Evolutionary conservation across 2,113 vertebrate species (phyloP).

Genomic region (Limanda limanda): DNA sequence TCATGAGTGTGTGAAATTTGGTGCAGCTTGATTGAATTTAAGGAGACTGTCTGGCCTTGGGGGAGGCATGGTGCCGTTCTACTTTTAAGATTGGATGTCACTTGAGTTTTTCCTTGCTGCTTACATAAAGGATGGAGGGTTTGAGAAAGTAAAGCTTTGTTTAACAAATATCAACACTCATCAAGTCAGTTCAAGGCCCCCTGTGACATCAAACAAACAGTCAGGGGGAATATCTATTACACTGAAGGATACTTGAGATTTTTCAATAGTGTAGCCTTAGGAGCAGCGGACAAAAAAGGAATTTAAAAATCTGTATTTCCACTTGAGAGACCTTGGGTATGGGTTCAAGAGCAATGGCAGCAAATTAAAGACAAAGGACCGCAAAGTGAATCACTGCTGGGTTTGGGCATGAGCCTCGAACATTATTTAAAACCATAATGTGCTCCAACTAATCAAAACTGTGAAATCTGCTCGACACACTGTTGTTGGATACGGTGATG

Average conservation of each 20-base stretch:
- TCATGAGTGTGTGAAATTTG: too few species aligned
- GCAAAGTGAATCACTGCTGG: slow-evolving; percentile 28
- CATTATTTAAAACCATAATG: slow-evolving; percentile 39
- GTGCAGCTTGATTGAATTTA: too few species aligned
- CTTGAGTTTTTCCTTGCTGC: neutral
- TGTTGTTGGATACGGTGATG: slow-evolving; percentile 46
- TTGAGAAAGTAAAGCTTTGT: neutral
- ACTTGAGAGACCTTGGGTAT: slow-evolving; percentile 13
- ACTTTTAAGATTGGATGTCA: neutral
- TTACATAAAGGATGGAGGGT: neutral
- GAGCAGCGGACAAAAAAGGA: neutral
- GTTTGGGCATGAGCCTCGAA: slow-evolving; percentile 32
- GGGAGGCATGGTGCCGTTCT: neutral
- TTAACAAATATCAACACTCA: neutral
- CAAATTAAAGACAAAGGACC: slow-evolving; percentile 32
- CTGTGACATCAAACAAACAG: neutral
- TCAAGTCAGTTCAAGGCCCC: neutral
- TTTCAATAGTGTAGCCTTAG: slow-evolving; percentile 10
- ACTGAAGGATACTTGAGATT: slow-evolving; percentile 2
- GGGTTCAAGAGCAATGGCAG: slow-evolving; percentile 1
- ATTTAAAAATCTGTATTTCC: slow-evolving; percentile 18
- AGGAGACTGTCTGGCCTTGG: too few species aligned
- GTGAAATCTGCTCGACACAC: slow-evolving; percentile 12
- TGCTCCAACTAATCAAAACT: slow-evolving; percentile 23
- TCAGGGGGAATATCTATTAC: neutral